These are phyloP conservation scores for Nematopogon swammerdamellus DNA, from an alignment of 2,888 invertebrate species.

Conservation along the genomic window DNA sequence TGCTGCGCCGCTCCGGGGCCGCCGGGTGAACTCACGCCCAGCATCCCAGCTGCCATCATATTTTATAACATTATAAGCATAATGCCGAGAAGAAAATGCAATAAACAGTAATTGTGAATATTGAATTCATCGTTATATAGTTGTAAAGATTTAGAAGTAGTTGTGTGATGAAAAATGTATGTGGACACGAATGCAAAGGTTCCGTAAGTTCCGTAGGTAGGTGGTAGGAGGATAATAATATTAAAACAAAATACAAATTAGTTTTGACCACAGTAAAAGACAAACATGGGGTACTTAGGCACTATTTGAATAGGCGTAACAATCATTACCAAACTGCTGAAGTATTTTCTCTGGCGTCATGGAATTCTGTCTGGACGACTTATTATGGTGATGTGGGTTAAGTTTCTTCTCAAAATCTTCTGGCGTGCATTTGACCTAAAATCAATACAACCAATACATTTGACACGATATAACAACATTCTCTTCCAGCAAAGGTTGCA, in stretches of 20 bases:
- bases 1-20: conserved; percentile 48
- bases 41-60: conserved; percentile 53
- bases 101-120: not conserved
- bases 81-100: not conserved
- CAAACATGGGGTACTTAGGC: too few species aligned
- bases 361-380: conserved; percentile 44
- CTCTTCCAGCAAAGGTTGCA: not conserved
- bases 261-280: too few species aligned
- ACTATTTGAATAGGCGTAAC: too few species aligned
- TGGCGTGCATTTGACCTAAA: conserved; percentile 45
- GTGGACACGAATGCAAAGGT: too few species aligned
- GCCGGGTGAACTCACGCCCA: conserved; percentile 41
- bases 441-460: conserved; percentile 9
- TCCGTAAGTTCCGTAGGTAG: too few species aligned
- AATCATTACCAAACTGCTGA: conserved; percentile 48
- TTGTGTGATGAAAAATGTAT: too few species aligned
- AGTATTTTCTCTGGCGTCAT: conserved; percentile 49
- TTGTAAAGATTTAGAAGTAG: too few species aligned
- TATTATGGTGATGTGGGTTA: conserved; percentile 19
- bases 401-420: conserved; percentile 46
- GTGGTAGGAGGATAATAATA: too few species aligned
- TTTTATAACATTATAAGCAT: too few species aligned
- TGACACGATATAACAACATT: not conserved
- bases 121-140: too few species aligned
- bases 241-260: too few species aligned